Evolutionary conservation across 1,140 invertebrate genomes (phyloP), one percentile per base, ranked within the genome.

Genomic region (Grapholita molesta): DNA sequence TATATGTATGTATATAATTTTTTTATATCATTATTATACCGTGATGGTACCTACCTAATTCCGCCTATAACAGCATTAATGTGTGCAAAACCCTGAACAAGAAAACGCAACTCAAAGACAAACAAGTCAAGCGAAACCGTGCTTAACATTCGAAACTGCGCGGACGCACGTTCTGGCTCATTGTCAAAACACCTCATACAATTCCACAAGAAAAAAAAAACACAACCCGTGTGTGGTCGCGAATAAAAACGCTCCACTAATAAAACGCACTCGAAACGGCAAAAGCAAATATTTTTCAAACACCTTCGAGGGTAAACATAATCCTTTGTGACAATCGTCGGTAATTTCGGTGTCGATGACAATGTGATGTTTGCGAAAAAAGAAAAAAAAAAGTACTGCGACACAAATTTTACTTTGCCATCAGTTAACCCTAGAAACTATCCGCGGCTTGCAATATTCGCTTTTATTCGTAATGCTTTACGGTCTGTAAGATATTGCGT

Each of bases 151-250:
- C 85, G 82, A 78, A 85, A 82, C 83, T 72, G 76, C 77, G 72
- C 75, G 69, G 75, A 78, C 83, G 75, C 88, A 90, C 88, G 84
- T 88, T 80, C 76, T 79, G 67, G 65, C 68, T 75, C 78, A 88
- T 88, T 89, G 86, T 89, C 85, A 88, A 89, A 90, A 90, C 84
- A 90, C 78, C 85, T 84, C 82, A 87, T 85, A 88, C 85, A 86
- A 88, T 87, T 88, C 83, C 78, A 81, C 82, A 77, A 77, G 64
- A 68, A 74, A 70, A 73, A 70, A 35, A 55, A 53, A 57, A 12
- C 11, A 24, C 28, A 53, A 53, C 69, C n/a, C 77, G 82, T 83
- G 87, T 89, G 87, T 89, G 87, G 87, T 88, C 85, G 79, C 80
- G 80, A 83, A 84, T 80, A 85, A 87, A 82, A 64, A 71, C 73